phyloP scores from a whole-genome alignment of 1,140 invertebrate genomes.

The Charaxes varanes region DNA sequence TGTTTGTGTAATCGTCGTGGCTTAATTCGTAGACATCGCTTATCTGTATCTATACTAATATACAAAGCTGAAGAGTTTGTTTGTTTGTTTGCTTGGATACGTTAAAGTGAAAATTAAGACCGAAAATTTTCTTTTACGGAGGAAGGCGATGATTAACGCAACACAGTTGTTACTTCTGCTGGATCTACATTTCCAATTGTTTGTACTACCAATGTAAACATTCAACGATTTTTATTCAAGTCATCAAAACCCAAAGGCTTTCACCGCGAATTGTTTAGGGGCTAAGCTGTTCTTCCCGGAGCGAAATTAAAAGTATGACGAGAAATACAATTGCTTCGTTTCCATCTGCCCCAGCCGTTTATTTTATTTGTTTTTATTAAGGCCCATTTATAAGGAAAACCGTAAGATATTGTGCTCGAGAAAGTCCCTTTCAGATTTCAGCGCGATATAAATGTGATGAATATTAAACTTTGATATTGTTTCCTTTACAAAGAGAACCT shows the following conservation, averaged over 20 bases:
- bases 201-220: no score
- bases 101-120: no score
- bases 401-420: constrained; percentile 52
- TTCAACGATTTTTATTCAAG: constrained; percentile 15
- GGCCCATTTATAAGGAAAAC: constrained; percentile 56
- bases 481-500: constrained; percentile 23
- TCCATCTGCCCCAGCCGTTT: constrained; percentile 51
- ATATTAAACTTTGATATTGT: constrained; percentile 35
- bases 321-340: constrained; percentile 57
- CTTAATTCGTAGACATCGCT: no score
- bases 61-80: no score
- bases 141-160: no score
- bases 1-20: no score
- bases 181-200: no score
- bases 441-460: constrained; percentile 35
- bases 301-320: constrained; percentile 63
- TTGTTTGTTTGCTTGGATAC: no score
- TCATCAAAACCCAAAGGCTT: constrained; percentile 17
- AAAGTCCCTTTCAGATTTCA: constrained; percentile 51
- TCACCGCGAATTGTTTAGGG: constrained; percentile 15
- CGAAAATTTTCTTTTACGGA: no score
- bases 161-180: no score
- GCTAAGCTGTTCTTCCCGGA: constrained; percentile 23
- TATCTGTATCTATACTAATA: no score
- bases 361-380: constrained; percentile 62